Percentiles rank a stretch among this genome's conserved stretches.
These are phyloP conservation scores for Spea hammondii DNA, from an alignment of 2,797 vertebrate species.

Conservation along the genomic window DNA sequence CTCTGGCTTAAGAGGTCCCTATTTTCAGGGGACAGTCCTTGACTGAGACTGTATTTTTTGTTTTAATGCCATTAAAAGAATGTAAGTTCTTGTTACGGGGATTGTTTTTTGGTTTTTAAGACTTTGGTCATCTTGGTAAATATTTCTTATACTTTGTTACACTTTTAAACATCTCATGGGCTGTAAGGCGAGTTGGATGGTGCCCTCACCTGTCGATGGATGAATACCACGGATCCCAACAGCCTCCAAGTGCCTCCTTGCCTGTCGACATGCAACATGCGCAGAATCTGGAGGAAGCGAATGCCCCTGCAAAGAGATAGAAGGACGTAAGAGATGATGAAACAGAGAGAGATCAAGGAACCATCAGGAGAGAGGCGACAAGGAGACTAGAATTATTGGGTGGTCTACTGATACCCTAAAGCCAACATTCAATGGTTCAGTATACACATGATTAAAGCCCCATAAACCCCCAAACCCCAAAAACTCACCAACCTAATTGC, in stretches of 20 bases:
- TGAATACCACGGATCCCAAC: constrained; percentile 86
- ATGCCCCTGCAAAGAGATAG: constrained; percentile 71
- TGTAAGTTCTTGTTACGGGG: no score
- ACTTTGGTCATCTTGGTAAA: no score
- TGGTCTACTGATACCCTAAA: not conserved
- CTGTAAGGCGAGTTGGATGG: not conserved
- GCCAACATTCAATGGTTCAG: not conserved
- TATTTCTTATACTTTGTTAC: no score
- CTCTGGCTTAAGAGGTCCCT: no score
- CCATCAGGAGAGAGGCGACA: not conserved
- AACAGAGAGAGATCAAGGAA: not conserved
- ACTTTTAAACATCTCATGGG: no score
- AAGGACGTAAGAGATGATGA: not conserved
- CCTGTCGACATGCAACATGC: constrained; percentile 87
- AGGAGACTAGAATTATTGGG: not conserved
- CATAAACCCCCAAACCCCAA: constrained; percentile 18
- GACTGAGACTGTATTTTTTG: no score
- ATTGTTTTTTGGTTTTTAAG: no score
- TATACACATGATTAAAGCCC: not conserved
- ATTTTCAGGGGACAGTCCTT: no score
- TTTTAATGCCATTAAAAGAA: no score
- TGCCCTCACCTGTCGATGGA: constrained; percentile 80
- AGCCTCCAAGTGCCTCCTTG: constrained; percentile 89
- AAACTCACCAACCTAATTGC: constrained; percentile 77
- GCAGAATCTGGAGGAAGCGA: constrained; percentile 85